A percentile compares a stretch with the other conserved stretches of the same genome.
These are phyloP conservation scores for Drosophila limbata DNA, from an alignment of 2,888 invertebrate species.

Conservation along the genomic window DNA sequence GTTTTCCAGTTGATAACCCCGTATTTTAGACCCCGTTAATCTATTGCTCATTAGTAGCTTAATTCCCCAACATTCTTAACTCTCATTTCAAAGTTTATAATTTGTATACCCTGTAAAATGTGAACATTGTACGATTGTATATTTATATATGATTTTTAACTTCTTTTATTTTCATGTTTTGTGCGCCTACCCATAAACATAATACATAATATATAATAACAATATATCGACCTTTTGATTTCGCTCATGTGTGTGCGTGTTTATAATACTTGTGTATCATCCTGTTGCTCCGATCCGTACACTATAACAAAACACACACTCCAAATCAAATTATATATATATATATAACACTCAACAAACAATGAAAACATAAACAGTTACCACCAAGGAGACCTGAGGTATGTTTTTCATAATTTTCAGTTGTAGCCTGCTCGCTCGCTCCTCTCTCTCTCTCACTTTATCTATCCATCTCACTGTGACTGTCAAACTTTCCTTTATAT, in stretches of 20 bases:
- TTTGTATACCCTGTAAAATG: conserved; percentile 39
- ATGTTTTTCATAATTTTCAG: conserved; percentile 86
- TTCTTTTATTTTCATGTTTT: conserved; percentile 72
- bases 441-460: conserved; percentile 20
- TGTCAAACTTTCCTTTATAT: conserved; percentile 12
- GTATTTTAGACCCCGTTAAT: conserved; percentile 19
- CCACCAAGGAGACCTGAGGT: conserved; percentile 96
- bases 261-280: conserved; percentile 44
- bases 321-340: conserved; percentile 24
- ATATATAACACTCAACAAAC: conserved; percentile 35
- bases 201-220: conserved; percentile 41
- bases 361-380: conserved; percentile 87
- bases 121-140: conserved; percentile 40
- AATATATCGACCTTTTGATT: conserved; percentile 57
- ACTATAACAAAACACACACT: conserved; percentile 40
- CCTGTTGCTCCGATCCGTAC: conserved; percentile 62
- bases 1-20: neutral
- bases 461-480: conserved; percentile 19
- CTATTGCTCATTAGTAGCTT: conserved; percentile 31
- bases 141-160: conserved; percentile 61
- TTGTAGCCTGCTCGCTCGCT: conserved; percentile 70
- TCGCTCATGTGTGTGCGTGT: conserved; percentile 54
- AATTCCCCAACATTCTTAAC: conserved; percentile 8
- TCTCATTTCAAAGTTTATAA: conserved; percentile 30
- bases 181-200: conserved; percentile 69